Evolutionary conservation across 2,113 vertebrate genomes (phyloP).

Genomic region (Takifugu bimaculatus): DNA sequence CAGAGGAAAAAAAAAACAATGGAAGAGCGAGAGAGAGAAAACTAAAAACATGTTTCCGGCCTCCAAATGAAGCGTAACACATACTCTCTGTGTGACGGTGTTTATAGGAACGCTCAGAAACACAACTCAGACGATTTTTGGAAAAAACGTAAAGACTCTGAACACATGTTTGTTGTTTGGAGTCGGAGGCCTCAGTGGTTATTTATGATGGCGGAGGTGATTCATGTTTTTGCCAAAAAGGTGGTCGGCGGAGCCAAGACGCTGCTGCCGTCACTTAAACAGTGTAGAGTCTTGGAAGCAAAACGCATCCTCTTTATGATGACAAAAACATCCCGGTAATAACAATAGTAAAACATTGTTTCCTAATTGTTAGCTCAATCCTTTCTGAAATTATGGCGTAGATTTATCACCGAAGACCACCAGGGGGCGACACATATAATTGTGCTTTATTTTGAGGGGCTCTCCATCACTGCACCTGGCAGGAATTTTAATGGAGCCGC

Average conservation of each 20-base stretch:
- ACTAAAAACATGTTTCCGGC: slow-evolving; percentile 40
- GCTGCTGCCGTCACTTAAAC: no score
- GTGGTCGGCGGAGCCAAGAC: slow-evolving; percentile 31
- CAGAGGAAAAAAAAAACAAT: background rate
- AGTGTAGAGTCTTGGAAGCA: no score
- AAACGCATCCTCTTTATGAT: no score
- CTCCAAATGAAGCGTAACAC: slow-evolving; percentile 44
- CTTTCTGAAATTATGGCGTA: no score
- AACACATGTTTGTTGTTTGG: slow-evolving; percentile 44
- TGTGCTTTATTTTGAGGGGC: no score
- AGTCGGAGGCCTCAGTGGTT: slow-evolving; percentile 38
- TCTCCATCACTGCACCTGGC: no score
- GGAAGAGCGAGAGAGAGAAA: background rate
- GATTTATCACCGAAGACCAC: no score
- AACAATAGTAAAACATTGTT: no score
- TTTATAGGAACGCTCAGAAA: slow-evolving; percentile 45
- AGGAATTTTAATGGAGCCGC: no score
- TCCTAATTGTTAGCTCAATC: no score
- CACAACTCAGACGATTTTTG: slow-evolving; percentile 36
- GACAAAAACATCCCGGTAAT: no score
- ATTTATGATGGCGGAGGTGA: slow-evolving; percentile 44
- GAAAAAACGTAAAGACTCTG: slow-evolving; percentile 17
- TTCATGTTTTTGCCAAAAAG: slow-evolving; percentile 43
- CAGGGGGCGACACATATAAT: no score
- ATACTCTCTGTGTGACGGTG: slow-evolving; percentile 33